Evolutionary conservation across 2,797 vertebrate species (phyloP).

Genomic region (Geotrypetes seraphini): DNA sequence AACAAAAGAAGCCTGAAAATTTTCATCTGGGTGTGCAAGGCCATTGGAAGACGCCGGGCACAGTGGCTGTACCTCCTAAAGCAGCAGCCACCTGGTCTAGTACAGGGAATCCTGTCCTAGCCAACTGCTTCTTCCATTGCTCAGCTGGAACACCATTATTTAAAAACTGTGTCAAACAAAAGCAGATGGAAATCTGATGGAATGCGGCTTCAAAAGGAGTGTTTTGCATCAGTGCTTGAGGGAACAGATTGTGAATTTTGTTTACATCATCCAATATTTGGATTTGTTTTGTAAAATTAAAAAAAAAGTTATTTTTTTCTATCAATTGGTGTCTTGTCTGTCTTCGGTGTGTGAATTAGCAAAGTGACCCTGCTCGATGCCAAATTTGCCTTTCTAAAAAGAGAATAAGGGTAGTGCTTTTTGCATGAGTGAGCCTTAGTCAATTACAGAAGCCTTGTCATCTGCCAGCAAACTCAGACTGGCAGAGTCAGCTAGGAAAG

Average conservation of each 20-base stretch:
- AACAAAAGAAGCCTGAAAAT: no score
- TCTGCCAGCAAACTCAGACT: constrained; percentile 28
- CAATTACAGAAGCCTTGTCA: constrained; percentile 34
- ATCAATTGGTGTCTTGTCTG: constrained; percentile 53
- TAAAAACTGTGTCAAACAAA: constrained; percentile 49
- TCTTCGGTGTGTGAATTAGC: constrained; percentile 38
- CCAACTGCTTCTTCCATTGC: constrained; percentile 52
- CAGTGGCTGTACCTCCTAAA: constrained; percentile 41
- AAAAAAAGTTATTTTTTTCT: constrained; percentile 79
- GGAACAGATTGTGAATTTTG: constrained; percentile 74
- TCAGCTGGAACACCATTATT: constrained; percentile 49
- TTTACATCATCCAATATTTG: constrained; percentile 81
- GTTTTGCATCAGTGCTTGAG: constrained; percentile 44
- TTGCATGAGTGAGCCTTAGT: constrained; percentile 25
- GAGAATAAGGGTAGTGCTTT: constrained; percentile 24
- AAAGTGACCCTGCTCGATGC: no score
- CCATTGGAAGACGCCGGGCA: constrained; percentile 43
- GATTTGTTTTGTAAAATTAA: constrained; percentile 75
- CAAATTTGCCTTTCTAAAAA: background rate
- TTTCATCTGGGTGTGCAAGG: no score
- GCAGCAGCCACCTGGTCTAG: constrained; percentile 48
- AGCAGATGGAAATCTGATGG: constrained; percentile 52
- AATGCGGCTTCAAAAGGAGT: constrained; percentile 42
- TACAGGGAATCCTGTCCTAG: constrained; percentile 44
- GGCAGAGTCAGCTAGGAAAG: constrained; percentile 21